phyloP scores from a whole-genome alignment of 2,888 invertebrate species.

The Cheilosia vulpina region DNA sequence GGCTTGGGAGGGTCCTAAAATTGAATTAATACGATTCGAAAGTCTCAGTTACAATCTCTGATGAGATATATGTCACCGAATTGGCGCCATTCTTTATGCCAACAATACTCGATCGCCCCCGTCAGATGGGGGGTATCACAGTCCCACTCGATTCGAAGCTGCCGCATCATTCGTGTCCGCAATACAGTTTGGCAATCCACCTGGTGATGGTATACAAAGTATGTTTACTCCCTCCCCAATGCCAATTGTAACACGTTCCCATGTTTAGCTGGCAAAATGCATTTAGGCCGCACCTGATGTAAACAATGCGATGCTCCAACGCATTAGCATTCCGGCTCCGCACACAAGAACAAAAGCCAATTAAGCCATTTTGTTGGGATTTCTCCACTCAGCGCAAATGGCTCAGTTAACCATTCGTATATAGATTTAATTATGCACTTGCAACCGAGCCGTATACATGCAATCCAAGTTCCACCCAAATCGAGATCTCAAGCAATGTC shows the following conservation, averaged over 20 bases:
- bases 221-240: neutral
- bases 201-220: neutral
- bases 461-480: neutral
- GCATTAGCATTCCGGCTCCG: conserved; percentile 11
- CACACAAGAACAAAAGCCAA: conserved; percentile 59
- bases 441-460: conserved; percentile 12
- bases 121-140: no score
- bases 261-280: conserved; percentile 42
- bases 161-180: no score
- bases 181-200: no score
- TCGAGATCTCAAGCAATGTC: conserved; percentile 33
- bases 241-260: conserved; percentile 8
- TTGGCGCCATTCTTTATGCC: no score
- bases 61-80: no score
- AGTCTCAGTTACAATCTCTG: no score
- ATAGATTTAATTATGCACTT: conserved; percentile 48
- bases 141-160: no score
- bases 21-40: no score
- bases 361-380: conserved; percentile 65
- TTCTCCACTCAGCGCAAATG: conserved; percentile 48
- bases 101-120: no score
- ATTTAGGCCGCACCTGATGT: conserved; percentile 34
- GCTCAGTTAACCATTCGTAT: conserved; percentile 31
- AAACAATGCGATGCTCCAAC: conserved; percentile 9
- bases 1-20: no score